These are phyloP conservation scores for Idaea aversata DNA, from an alignment of 2,888 invertebrate species.

Conservation along the genomic window DNA sequence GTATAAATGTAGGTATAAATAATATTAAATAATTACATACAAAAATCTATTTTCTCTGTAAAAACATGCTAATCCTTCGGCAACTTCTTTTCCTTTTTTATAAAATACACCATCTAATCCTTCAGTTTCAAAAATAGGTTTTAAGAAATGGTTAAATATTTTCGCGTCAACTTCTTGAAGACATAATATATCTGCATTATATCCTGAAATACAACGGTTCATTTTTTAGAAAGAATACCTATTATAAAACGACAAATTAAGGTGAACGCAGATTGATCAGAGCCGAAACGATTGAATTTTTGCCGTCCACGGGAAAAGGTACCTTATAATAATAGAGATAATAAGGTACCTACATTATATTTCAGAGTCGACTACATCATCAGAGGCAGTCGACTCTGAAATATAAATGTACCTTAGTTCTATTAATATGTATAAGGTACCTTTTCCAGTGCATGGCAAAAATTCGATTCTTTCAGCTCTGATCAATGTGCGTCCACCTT, in stretches of 20 bases:
- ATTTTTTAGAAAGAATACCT: conserved; percentile 8
- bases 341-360: too few species aligned
- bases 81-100: conserved; percentile 85
- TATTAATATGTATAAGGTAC: too few species aligned
- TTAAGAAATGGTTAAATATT: conserved; percentile 85
- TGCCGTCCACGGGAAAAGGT: too few species aligned
- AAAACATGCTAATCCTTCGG: conserved; percentile 92
- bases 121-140: conserved; percentile 76
- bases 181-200: conserved; percentile 93
- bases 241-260: conserved; percentile 15
- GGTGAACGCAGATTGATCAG: too few species aligned
- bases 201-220: conserved; percentile 78
- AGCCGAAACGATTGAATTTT: too few species aligned
- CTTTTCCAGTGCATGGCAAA: too few species aligned
- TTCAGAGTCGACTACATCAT: too few species aligned
- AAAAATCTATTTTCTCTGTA: conserved; percentile 85
- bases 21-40: conserved; percentile 49
- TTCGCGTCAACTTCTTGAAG: conserved; percentile 95
- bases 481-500: too few species aligned
- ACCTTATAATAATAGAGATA: too few species aligned
- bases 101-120: conserved; percentile 83
- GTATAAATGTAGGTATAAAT: conserved; percentile 6
- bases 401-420: too few species aligned
- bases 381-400: too few species aligned
- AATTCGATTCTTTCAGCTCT: too few species aligned